A percentile compares a stretch with the other conserved stretches of the same genome.
These are phyloP conservation scores for Galerucella nymphaeae DNA, from an alignment of 2,888 invertebrate genomes.

Conservation along the genomic window DNA sequence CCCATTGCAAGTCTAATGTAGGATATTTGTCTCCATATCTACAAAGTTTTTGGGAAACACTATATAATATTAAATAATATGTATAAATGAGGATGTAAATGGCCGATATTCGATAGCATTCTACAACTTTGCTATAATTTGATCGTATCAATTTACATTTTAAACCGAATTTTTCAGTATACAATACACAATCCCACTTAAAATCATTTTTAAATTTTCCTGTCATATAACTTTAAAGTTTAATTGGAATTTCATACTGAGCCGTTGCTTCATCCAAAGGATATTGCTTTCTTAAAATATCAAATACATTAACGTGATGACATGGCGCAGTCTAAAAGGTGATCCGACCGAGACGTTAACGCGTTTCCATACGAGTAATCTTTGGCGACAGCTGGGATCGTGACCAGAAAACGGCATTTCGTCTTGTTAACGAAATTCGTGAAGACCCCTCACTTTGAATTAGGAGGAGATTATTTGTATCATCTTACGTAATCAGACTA, in stretches of 20 bases:
- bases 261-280: neutral
- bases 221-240: too few relatives aligned
- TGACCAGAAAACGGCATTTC: slow-evolving; percentile 62
- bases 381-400: slow-evolving; percentile 64
- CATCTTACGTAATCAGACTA: slow-evolving; percentile 40
- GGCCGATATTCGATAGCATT: too few relatives aligned
- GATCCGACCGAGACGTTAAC: slow-evolving; percentile 62
- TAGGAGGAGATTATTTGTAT: slow-evolving; percentile 45
- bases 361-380: slow-evolving; percentile 63
- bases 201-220: too few relatives aligned
- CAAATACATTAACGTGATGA: slow-evolving; percentile 51
- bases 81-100: too few relatives aligned
- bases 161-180: too few relatives aligned
- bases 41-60: too few relatives aligned
- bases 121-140: too few relatives aligned
- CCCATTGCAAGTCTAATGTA: neutral
- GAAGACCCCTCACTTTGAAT: slow-evolving; percentile 28
- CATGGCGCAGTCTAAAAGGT: slow-evolving; percentile 51
- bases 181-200: too few relatives aligned
- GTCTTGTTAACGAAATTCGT: slow-evolving; percentile 43
- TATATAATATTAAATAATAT: too few relatives aligned
- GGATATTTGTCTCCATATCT: too few relatives aligned
- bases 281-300: slow-evolving; percentile 43
- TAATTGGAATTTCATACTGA: too few relatives aligned
- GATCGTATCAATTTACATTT: too few relatives aligned